Evolutionary conservation across 2,797 vertebrate species (phyloP).

Genomic region (Agapornis canus): DNA sequence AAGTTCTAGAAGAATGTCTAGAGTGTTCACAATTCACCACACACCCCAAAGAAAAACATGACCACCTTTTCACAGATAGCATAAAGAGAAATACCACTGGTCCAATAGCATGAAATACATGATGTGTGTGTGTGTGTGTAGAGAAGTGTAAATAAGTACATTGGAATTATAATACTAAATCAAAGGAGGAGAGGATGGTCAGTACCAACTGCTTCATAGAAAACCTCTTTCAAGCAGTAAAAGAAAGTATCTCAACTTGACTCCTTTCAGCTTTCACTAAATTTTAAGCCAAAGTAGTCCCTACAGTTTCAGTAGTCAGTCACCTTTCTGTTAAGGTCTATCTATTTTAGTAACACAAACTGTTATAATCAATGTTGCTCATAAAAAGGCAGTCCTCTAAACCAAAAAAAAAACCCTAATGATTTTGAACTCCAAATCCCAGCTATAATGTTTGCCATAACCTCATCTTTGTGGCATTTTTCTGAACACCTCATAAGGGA

Average conservation of each 20-base stretch:
- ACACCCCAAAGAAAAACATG: background rate
- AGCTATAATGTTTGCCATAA: background rate
- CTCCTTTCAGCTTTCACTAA: background rate
- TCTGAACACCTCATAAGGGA: background rate
- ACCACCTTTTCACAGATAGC: background rate
- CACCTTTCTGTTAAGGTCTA: background rate
- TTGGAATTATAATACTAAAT: background rate
- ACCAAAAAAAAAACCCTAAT: background rate
- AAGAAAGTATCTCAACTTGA: background rate
- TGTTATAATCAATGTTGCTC: background rate
- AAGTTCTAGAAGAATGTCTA: background rate
- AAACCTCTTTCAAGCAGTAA: background rate
- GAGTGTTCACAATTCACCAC: background rate
- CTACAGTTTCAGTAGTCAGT: background rate
- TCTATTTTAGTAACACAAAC: background rate
- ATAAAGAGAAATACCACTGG: background rate
- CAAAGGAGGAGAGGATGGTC: background rate
- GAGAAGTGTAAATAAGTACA: background rate
- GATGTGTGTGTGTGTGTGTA: background rate
- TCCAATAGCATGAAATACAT: background rate
- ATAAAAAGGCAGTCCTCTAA: background rate
- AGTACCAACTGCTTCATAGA: background rate
- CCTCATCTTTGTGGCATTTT: background rate
- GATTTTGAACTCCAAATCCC: background rate
- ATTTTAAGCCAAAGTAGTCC: background rate